phyloP scores from a whole-genome alignment of 2,888 invertebrate genomes.

The Adelphocoris suturalis region DNA sequence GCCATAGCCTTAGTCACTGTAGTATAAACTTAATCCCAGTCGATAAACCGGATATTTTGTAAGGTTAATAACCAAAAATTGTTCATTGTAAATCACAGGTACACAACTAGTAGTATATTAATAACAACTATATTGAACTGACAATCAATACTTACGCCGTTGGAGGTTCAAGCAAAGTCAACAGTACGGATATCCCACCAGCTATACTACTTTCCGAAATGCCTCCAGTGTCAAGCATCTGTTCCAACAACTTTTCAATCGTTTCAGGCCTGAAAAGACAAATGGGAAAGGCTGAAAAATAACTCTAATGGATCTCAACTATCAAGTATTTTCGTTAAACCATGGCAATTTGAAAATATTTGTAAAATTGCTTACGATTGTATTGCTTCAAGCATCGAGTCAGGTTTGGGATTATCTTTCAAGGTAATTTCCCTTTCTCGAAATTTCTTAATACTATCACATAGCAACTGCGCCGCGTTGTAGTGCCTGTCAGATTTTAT shows the following conservation, averaged over 20 bases:
- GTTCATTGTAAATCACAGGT: no score
- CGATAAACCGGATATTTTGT: no score
- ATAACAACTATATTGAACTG: constrained; percentile 2
- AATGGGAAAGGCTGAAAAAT: background rate
- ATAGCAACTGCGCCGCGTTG: constrained; percentile 92
- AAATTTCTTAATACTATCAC: constrained; percentile 88
- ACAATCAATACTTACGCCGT: constrained; percentile 78
- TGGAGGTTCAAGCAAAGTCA: constrained; percentile 84
- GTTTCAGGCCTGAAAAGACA: constrained; percentile 81
- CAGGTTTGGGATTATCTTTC: constrained; percentile 80
- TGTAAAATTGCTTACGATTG: constrained; percentile 83
- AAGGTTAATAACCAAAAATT: no score
- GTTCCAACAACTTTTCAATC: constrained; percentile 85
- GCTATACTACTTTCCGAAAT: constrained; percentile 86
- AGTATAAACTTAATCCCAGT: no score
- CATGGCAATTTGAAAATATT: background rate
- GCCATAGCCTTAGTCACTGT: no score
- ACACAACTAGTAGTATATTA: no score
- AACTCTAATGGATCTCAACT: background rate
- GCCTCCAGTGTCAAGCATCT: constrained; percentile 84
- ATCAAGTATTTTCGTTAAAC: background rate
- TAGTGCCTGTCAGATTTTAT: constrained; percentile 88
- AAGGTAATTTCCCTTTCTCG: constrained; percentile 80
- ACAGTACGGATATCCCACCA: constrained; percentile 89
- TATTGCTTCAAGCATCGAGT: constrained; percentile 86